Evolutionary conservation across 2,797 vertebrate species (phyloP).

Genomic region (Uromys caudimaculatus): DNA sequence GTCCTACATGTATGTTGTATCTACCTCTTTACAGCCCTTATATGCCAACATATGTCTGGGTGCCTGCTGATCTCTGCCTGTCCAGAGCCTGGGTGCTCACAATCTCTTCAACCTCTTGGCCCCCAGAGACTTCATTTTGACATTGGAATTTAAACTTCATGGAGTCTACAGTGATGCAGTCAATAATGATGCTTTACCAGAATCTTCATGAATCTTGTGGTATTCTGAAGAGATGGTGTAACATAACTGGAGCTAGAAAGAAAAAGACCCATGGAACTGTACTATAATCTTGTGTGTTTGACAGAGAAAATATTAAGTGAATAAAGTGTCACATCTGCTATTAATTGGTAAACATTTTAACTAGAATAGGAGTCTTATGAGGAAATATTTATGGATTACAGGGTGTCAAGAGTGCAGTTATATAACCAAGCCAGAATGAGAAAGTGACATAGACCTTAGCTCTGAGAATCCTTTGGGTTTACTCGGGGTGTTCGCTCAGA

Average conservation of each 20-base stretch:
- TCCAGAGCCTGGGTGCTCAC: background rate
- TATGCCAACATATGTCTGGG: background rate
- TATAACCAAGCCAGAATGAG: background rate
- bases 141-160: background rate
- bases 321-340: background rate
- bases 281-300: background rate
- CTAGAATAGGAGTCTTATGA: background rate
- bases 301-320: constrained; percentile 1
- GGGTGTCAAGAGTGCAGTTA: background rate
- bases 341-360: background rate
- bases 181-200: background rate
- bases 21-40: background rate
- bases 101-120: background rate
- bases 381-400: background rate
- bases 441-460: background rate
- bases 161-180: background rate
- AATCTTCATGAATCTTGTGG: background rate
- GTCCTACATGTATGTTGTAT: background rate
- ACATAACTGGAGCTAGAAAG: background rate
- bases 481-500: background rate
- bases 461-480: background rate
- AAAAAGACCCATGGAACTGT: constrained; percentile 11
- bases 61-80: background rate
- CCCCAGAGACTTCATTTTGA: background rate
- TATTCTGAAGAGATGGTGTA: constrained; percentile 9